A percentile compares a stretch with the other conserved stretches of the same genome.
These are phyloP conservation scores for Leiothrix lutea DNA, from an alignment of 2,113 vertebrate genomes.

Conservation along the genomic window DNA sequence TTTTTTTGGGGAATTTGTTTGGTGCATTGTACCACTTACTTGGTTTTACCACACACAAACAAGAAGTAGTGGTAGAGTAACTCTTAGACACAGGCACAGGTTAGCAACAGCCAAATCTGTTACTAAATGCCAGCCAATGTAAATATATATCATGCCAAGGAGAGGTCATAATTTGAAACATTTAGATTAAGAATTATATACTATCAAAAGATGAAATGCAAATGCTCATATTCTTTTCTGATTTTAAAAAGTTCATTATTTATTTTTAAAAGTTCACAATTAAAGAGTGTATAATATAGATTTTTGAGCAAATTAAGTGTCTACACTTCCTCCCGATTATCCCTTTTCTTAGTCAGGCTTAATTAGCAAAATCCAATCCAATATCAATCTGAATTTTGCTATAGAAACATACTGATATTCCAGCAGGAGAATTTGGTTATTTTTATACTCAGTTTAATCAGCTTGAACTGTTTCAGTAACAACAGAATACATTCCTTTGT, in stretches of 20 bases:
- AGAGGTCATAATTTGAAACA: not conserved
- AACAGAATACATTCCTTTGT: not conserved
- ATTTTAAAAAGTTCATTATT: not conserved
- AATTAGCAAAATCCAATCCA: not conserved
- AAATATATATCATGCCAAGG: not conserved
- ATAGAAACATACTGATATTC: not conserved
- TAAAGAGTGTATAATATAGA: not conserved
- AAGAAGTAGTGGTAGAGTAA: not conserved
- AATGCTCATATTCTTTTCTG: not conserved
- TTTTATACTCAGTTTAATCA: not conserved
- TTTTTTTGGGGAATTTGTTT: not conserved
- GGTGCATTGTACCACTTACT: not conserved
- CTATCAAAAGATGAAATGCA: not conserved
- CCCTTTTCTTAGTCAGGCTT: not conserved
- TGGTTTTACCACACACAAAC: not conserved
- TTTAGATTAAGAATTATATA: not conserved
- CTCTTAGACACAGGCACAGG: not conserved
- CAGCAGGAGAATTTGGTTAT: not conserved
- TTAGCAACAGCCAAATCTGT: not conserved
- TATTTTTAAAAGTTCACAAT: not conserved
- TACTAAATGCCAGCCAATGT: not conserved
- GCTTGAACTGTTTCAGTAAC: not conserved
- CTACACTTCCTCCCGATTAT: not conserved
- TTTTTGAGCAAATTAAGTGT: not conserved
- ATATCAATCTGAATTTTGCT: not conserved